Evolutionary conservation across 1,140 invertebrate genomes (phyloP).

Genomic region (Arion vulgaris): DNA sequence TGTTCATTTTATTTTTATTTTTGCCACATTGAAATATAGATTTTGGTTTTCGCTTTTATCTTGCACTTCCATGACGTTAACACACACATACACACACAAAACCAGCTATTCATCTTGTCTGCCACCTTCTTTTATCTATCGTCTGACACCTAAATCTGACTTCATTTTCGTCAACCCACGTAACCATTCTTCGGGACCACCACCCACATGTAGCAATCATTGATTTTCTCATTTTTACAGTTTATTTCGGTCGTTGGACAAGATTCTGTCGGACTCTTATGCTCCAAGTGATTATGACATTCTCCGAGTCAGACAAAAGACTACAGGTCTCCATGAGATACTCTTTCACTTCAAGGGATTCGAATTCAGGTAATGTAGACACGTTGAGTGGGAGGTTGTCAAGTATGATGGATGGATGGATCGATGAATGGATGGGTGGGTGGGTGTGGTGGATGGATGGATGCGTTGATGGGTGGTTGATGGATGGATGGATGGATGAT

Average conservation of each 20-base stretch:
- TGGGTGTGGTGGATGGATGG: no score
- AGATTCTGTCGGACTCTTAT: slow-evolving; percentile 31
- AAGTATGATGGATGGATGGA: no score
- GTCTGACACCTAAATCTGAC: no score
- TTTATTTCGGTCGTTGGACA: slow-evolving; percentile 35
- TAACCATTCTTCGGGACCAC: neutral
- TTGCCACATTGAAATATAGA: no score
- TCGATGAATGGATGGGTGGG: no score
- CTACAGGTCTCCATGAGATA: slow-evolving; percentile 35
- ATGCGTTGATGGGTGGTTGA: neutral
- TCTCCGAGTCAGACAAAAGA: slow-evolving; percentile 41
- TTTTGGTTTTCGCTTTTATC: no score
- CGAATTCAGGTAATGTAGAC: slow-evolving; percentile 32
- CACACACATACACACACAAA: no score
- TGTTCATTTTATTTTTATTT: no score
- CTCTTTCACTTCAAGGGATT: slow-evolving; percentile 46
- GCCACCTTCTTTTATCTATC: no score
- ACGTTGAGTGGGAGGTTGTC: neutral
- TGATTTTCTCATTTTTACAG: neutral
- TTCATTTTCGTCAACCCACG: no score
- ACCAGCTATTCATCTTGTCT: no score
- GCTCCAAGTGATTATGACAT: slow-evolving; percentile 43
- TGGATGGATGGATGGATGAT: neutral
- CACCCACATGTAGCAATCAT: neutral
- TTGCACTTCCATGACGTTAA: no score